Conservation (phyloP, 2,797 vertebrate genomes). For the Crenuchus spilurus region DNA sequence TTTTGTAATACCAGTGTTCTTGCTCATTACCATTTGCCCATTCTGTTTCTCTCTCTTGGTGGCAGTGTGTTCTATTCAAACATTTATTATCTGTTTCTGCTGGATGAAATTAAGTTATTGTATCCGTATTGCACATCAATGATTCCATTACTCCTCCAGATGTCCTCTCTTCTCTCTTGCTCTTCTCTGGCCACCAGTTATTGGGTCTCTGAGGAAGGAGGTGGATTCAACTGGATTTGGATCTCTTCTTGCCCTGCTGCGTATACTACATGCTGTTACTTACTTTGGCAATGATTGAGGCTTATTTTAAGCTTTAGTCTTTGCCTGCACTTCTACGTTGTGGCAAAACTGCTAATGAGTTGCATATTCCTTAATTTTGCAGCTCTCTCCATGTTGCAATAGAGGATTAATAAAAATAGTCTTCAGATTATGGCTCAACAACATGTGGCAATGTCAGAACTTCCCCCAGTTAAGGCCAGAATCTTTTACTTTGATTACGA, state of each 20-base stretch:
- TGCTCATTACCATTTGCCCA: slow-evolving; percentile 34
- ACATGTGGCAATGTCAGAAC: slow-evolving; percentile 40
- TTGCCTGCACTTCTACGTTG: background rate
- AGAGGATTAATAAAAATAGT: background rate
- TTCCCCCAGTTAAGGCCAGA: slow-evolving; percentile 16
- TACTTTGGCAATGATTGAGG: background rate
- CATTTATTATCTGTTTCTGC: slow-evolving; percentile 22
- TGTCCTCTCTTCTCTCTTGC: background rate
- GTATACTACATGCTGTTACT: background rate
- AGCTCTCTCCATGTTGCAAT: slow-evolving; percentile 15
- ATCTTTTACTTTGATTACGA: slow-evolving; percentile 9
- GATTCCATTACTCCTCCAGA: slow-evolving; percentile 39
- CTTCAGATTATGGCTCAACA: slow-evolving; percentile 13
- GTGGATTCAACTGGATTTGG: background rate
- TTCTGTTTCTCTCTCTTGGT: slow-evolving; percentile 8
- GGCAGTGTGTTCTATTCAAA: slow-evolving; percentile 10
- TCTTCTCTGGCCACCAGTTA: background rate
- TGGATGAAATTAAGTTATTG: slow-evolving; percentile 41
- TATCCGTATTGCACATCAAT: slow-evolving; percentile 15
- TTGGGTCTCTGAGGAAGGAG: background rate
- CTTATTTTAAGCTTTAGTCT: background rate
- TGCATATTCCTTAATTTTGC: slow-evolving; percentile 7
- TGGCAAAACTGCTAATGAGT: background rate
- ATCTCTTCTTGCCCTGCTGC: background rate
- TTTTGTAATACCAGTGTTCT: slow-evolving; percentile 35